Conservation (phyloP, 2,888 invertebrate species). For the Serripes groenlandicus region DNA sequence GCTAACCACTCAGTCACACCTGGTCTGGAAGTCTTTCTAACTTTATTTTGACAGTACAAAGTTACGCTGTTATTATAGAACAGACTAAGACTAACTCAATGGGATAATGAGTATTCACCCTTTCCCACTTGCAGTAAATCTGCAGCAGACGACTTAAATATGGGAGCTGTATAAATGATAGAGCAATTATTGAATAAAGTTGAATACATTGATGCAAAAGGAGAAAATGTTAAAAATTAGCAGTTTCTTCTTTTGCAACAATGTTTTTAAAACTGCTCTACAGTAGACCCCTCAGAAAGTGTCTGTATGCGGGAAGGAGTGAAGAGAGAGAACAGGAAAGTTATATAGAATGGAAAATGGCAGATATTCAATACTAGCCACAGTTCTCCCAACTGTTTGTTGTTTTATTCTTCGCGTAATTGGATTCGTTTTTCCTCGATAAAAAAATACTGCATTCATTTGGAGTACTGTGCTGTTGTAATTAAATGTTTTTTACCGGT, state of each 20-base stretch:
- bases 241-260: neutral
- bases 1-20: no score
- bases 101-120: no score
- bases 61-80: no score
- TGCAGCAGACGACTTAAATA: no score
- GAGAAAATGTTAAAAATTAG: neutral
- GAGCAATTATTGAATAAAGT: no score
- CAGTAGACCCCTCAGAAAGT: neutral
- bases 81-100: no score
- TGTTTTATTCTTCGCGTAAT: conserved; percentile 7
- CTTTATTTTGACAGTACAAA: no score
- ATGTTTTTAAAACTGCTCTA: neutral
- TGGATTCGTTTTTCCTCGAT: conserved; percentile 18
- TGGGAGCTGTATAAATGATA: no score
- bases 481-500: no score
- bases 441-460: conserved; percentile 7
- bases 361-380: conserved; percentile 19
- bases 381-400: conserved; percentile 13
- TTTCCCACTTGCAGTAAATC: no score
- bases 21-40: no score
- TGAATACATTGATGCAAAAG: neutral
- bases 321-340: neutral
- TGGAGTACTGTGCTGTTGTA: neutral
- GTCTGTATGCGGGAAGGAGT: neutral
- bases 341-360: neutral